A percentile compares a stretch with the other conserved stretches of the same genome.
Conservation (phyloP, 2,797 vertebrate species). For the Rhinogobio ventralis region DNA sequence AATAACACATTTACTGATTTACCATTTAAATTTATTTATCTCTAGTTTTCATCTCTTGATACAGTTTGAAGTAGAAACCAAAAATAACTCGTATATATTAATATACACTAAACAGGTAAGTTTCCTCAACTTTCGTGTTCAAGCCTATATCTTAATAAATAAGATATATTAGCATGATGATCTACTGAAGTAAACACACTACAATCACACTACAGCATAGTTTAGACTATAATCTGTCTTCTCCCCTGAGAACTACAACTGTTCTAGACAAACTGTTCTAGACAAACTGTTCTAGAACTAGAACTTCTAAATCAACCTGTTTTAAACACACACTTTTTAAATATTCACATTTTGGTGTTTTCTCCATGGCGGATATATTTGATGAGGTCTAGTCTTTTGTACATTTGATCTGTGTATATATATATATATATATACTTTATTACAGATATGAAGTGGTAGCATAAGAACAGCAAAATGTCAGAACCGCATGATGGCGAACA, state of each 20-base stretch:
- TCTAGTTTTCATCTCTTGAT: constrained; percentile 38
- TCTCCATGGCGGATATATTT: constrained; percentile 1
- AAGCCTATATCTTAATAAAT: constrained; percentile 48
- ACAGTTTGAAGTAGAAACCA: constrained; percentile 40
- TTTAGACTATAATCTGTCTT: constrained; percentile 53
- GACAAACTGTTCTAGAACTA: constrained; percentile 45
- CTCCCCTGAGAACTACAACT: constrained; percentile 59
- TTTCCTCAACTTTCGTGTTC: neutral
- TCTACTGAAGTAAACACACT: constrained; percentile 51
- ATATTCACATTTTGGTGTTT: constrained; percentile 19
- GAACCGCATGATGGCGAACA: neutral
- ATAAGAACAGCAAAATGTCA: neutral
- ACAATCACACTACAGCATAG: constrained; percentile 42
- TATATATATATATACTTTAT: neutral
- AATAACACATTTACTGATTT: neutral
- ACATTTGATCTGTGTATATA: neutral
- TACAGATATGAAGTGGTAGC: constrained; percentile 21
- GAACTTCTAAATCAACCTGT: constrained; percentile 19
- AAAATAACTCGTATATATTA: constrained; percentile 35
- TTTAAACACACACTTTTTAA: constrained; percentile 26
- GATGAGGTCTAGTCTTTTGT: constrained; percentile 1
- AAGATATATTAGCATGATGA: constrained; percentile 39
- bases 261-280: constrained; percentile 37
- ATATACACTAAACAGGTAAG: constrained; percentile 14
- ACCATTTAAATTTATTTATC: constrained; percentile 53